A percentile compares a stretch with the other conserved stretches of the same genome.
These are phyloP conservation scores for Pachliopta kotzebuea DNA, from an alignment of 2,888 invertebrate genomes.

Conservation along the genomic window DNA sequence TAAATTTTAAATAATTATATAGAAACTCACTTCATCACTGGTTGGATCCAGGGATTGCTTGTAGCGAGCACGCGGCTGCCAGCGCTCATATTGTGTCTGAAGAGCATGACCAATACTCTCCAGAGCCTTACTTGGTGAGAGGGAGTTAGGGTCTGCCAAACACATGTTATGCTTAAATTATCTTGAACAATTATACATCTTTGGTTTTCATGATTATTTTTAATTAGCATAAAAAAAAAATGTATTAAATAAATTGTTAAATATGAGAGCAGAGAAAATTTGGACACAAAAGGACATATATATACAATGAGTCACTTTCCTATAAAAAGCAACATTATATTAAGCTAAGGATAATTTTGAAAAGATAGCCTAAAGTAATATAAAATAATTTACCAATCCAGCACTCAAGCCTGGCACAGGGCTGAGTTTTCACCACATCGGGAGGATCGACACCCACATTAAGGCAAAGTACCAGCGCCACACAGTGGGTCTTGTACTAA, in stretches of 20 bases:
- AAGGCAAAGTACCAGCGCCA: conserved; percentile 97
- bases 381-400: conserved; percentile 90
- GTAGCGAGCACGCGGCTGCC: conserved; percentile 99
- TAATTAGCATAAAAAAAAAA: too few species aligned
- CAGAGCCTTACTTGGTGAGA: conserved; percentile 94
- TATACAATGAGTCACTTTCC: too few species aligned
- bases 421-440: conserved; percentile 97
- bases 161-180: background rate
- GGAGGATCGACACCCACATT: conserved; percentile 99
- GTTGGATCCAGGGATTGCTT: conserved; percentile 98
- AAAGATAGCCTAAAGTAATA: background rate
- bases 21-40: conserved; percentile 86
- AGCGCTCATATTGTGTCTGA: conserved; percentile 98
- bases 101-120: conserved; percentile 95
- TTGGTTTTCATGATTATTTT: too few species aligned
- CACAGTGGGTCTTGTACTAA: conserved; percentile 99
- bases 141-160: conserved; percentile 88
- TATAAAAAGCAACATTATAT: background rate
- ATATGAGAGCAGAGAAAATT: too few species aligned
- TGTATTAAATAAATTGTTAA: too few species aligned
- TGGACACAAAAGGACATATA: too few species aligned
- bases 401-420: conserved; percentile 96
- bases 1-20: too few species aligned
- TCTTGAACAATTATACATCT: too few species aligned
- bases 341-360: background rate